Base-by-base conservation (phyloP, 2,888 invertebrate species). In the Drosophila nr. medialis region DNA sequence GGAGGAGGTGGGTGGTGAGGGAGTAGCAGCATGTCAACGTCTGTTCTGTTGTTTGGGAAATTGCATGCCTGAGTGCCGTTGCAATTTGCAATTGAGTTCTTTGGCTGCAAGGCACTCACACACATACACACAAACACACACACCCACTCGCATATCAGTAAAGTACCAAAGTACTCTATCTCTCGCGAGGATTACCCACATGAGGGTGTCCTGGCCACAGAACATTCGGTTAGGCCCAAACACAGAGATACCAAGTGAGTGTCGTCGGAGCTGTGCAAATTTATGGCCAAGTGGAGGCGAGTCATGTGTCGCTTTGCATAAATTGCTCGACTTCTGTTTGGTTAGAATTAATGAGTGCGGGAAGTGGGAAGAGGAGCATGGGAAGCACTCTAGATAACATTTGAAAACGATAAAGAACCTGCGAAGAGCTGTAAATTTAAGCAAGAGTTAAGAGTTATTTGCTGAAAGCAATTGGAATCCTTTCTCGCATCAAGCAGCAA, bases 31-130 rank as follows among this genome's bases (percentile, higher is more conserved):
- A 69, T 77, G 77, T 77, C 64, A 64, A 53, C 74, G 60, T 59
- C 54, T 70, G 77, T 73, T 78, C 72, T 71, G 79, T 72, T 77
- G 72, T 75, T 59, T 56, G 73, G 74, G 70, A 80, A 87, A 89
- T 87, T 84, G 87, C 81, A 86, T 80, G 90, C 87, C 83, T 86
- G 83, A 82, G 80, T 83, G 86, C 80, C 80, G 75, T 86, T 89
- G 90, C 81, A 87, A 89, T 86, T 86, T 89, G 89, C 87, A 85
- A 87, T 89, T 87, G 86, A 89, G 89, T 79, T 86, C 82, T 88
- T 80, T 72, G 65, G 75, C 67, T 71, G 30, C 70, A 76, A 76
- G 64, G 76, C 77, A 50, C 76, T 40, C 32, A 50, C 40, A 55
- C 24, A 54, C 40, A 60, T n/a, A 10, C 36, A 21, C 36, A 36